These are phyloP conservation scores for Cylloceria caligata DNA, from an alignment of 2,888 invertebrate species.

Conservation along the genomic window DNA sequence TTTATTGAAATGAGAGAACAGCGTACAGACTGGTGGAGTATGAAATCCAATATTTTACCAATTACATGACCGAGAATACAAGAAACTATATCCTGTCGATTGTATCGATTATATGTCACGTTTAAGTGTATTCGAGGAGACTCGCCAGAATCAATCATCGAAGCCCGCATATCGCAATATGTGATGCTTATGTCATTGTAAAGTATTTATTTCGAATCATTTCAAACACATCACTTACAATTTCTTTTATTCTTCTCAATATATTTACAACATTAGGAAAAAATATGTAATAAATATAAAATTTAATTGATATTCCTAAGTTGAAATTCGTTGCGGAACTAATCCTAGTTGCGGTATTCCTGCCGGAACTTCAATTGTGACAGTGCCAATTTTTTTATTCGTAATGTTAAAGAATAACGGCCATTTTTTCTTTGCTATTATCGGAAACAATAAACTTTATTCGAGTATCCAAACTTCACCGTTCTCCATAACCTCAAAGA, in stretches of 20 bases:
- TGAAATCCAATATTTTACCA: background rate
- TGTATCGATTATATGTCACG: slow-evolving; percentile 39
- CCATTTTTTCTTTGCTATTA: too few species aligned
- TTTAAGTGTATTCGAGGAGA: slow-evolving; percentile 22
- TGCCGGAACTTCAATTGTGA: too few species aligned
- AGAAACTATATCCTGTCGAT: slow-evolving; percentile 18
- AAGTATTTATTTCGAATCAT: slow-evolving; percentile 7
- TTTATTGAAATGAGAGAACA: slow-evolving; percentile 6
- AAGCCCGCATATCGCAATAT: background rate
- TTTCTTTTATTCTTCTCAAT: background rate
- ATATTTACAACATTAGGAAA: background rate
- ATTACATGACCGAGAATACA: background rate
- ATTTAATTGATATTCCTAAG: background rate
- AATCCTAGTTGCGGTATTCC: too few species aligned
- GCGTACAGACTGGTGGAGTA: background rate
- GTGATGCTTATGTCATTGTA: background rate
- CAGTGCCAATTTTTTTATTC: too few species aligned
- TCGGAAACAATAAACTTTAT: background rate
- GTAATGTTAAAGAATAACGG: too few species aligned
- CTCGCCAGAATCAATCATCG: slow-evolving; percentile 12
- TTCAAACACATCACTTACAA: slow-evolving; percentile 3
- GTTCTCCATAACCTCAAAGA: background rate
- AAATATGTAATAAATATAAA: background rate
- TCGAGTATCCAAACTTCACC: background rate
- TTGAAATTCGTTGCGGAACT: background rate